Conservation (phyloP, 2,113 vertebrate species). For the Toxotes jaculatrix region DNA sequence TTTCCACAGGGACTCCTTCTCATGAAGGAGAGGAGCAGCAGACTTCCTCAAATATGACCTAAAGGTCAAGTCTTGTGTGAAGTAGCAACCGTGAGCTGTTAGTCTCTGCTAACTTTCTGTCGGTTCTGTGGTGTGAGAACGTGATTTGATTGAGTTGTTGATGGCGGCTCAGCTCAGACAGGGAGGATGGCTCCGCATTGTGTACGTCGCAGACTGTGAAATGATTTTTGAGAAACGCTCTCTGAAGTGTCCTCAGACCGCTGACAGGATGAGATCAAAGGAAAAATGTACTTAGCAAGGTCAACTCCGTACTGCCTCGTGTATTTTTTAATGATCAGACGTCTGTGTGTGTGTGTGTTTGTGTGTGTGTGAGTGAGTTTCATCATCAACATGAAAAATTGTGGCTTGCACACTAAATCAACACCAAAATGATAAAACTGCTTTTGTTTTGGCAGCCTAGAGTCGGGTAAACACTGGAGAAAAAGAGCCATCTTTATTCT, state of each 20-base stretch:
- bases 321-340: conserved; percentile 37
- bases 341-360: background rate
- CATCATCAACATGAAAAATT: background rate
- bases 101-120: background rate
- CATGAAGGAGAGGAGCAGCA: conserved; percentile 27
- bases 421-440: conserved; percentile 5
- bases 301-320: background rate
- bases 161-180: background rate
- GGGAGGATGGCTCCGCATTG: background rate
- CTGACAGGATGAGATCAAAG: conserved; percentile 40
- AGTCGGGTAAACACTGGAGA: conserved; percentile 14
- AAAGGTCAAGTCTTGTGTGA: background rate
- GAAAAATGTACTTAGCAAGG: conserved; percentile 27
- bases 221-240: conserved; percentile 20
- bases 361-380: background rate
- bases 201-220: conserved; percentile 16
- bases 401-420: background rate
- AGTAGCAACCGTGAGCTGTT: background rate
- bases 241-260: conserved; percentile 1
- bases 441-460: conserved; percentile 11
- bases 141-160: conserved; percentile 4
- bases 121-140: background rate
- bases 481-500: conserved; percentile 54
- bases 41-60: conserved; percentile 40
- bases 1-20: conserved; percentile 56